Conservation (phyloP, 2,888 invertebrate genomes). For the Imbricaverruca yamaguchii region DNA sequence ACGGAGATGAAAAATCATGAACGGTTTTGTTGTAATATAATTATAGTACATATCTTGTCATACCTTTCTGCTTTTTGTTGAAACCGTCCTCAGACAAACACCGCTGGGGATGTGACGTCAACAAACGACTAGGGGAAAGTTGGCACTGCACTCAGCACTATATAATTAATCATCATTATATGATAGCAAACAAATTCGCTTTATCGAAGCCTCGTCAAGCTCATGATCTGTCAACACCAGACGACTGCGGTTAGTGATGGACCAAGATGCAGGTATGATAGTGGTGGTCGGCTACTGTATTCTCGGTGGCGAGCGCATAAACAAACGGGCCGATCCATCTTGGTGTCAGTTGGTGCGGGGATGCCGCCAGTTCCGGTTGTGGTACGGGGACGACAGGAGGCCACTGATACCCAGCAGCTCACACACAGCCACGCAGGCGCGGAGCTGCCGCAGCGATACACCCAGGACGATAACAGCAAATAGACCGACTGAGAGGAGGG, state of each 20-base stretch:
- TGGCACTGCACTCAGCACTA: too few species aligned
- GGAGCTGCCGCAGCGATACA: background rate
- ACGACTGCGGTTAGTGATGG: slow-evolving; percentile 1
- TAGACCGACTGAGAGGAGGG: background rate
- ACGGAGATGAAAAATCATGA: too few species aligned
- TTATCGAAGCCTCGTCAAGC: background rate
- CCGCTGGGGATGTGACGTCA: too few species aligned
- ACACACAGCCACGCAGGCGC: background rate
- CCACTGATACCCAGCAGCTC: background rate
- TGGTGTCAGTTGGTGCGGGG: background rate
- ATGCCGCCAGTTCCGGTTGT: background rate
- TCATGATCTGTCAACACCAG: background rate
- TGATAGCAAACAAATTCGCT: background rate
- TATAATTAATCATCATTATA: slow-evolving; percentile 11
- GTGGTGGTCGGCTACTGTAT: slow-evolving; percentile 12
- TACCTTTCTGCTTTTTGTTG: too few species aligned
- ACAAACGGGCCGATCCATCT: slow-evolving; percentile 9
- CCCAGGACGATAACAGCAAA: background rate
- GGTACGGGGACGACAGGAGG: background rate
- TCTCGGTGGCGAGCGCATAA: background rate
- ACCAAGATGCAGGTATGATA: background rate
- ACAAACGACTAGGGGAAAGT: too few species aligned
- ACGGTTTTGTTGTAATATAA: too few species aligned
- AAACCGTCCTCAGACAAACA: too few species aligned
- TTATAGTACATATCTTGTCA: too few species aligned